Percentiles rank a stretch among this genome's conserved stretches.
phyloP scores from a whole-genome alignment of 2,888 invertebrate species.

The Drosophila limbata region DNA sequence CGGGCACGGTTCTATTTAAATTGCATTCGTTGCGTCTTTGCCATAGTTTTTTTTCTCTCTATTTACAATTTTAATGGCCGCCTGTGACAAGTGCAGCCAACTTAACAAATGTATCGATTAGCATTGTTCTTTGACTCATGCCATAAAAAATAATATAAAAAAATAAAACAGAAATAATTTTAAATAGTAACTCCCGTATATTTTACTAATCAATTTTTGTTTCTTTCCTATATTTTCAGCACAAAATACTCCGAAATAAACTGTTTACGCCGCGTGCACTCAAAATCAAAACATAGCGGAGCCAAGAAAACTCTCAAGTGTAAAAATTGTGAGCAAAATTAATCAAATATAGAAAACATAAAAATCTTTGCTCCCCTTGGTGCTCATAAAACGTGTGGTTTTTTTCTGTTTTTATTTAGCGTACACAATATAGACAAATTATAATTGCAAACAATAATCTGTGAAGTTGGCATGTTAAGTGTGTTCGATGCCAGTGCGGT shows the following conservation, averaged over 20 bases:
- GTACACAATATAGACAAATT: constrained; percentile 23
- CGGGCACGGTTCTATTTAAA: constrained; percentile 10
- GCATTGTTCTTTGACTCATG: neutral
- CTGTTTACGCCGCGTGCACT: constrained; percentile 23
- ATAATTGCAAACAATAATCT: constrained; percentile 41
- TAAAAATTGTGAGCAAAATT: constrained; percentile 8
- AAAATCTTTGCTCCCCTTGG: neutral
- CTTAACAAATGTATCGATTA: constrained; percentile 18
- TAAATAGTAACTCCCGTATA: neutral
- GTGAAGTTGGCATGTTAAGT: constrained; percentile 85
- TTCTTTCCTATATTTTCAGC: constrained; percentile 30
- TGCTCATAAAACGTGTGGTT: constrained; percentile 15
- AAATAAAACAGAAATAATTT: neutral
- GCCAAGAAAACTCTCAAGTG: neutral
- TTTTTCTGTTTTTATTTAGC: constrained; percentile 13
- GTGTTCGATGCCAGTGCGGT: constrained; percentile 87
- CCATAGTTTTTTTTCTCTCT: neutral
- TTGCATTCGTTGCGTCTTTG: constrained; percentile 9
- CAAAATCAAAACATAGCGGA: constrained; percentile 2
- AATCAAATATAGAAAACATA: constrained; percentile 1
- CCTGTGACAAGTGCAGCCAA: constrained; percentile 19
- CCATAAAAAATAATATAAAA: neutral
- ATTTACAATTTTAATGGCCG: constrained; percentile 3
- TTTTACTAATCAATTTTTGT: constrained; percentile 7
- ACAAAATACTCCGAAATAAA: constrained; percentile 38